Base-by-base conservation (phyloP, 2,888 invertebrate species). In the Baccha elongata region DNA sequence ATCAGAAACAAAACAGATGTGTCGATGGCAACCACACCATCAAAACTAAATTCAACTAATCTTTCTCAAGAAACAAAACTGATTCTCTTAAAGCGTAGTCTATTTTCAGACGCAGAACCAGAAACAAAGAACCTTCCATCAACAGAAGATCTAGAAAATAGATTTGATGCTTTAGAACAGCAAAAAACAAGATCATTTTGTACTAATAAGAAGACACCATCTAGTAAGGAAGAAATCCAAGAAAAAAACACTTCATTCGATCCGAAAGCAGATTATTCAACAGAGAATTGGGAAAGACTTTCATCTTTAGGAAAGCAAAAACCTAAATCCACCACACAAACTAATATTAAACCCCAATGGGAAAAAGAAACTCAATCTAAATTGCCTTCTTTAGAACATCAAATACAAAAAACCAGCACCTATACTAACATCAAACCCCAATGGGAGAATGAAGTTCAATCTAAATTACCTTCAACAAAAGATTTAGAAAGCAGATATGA, bases 71-170 rank as follows among this genome's bases (percentile, higher is more conserved):
- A 60, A 44, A 32, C 8, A 0, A 60, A 60, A 60, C 44, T 44
- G 4, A 44, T 2, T 44, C 13, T 58, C 2, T 26, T 58, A 15
- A 58, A 58, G 26, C 13, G 58, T 23, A 58, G 58, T 3, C 40
- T 58, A 3, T 58, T 58, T 40, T 37, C 40, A 40, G 19, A 52
- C 17, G 19, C 3, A 23, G 58, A 58, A 15, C 40, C 58, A 4
- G 64, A 44, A 13, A 11, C 32, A 3, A 58, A 55, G 17, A 42
- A 17, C 13, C 6, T 87, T 26, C 87, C 88, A 32, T 84, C 87
- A 21, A 87, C 86, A 0, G 87, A 87, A 62, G 87, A 88, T n/a
- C 65, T 87, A 11, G 89, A 89, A 52, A 87, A 86, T 72, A 87
- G 88, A 42, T 89, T 88, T 68, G 86, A 88, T 1, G 86, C 87